Percentiles rank a stretch among this genome's conserved stretches.
Conservation (phyloP, 2,888 invertebrate genomes). For the Trypoxylon attenuatum region DNA sequence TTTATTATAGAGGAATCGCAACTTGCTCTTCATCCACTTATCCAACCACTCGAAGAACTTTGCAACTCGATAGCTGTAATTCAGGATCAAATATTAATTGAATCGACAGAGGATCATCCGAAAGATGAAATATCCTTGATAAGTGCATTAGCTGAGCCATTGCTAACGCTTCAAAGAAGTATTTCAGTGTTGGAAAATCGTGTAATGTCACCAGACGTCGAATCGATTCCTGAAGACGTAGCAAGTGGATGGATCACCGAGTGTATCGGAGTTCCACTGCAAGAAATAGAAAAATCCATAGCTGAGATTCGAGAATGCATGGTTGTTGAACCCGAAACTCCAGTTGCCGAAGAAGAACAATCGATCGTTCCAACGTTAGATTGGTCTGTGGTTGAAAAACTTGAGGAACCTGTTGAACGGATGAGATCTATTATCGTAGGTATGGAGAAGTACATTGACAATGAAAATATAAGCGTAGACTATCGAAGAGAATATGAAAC, state of each 20-base stretch:
- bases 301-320: slow-evolving; percentile 54
- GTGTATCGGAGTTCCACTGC: slow-evolving; percentile 57
- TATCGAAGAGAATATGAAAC: slow-evolving; percentile 24
- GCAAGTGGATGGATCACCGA: slow-evolving; percentile 47
- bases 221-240: slow-evolving; percentile 63
- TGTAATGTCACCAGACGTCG: slow-evolving; percentile 58
- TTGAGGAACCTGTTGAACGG: slow-evolving; percentile 39
- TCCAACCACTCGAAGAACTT: slow-evolving; percentile 75
- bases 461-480: background rate
- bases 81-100: slow-evolving; percentile 67
- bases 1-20: slow-evolving; percentile 27
- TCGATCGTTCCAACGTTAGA: slow-evolving; percentile 25
- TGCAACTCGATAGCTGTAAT: slow-evolving; percentile 70
- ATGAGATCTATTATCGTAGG: slow-evolving; percentile 38
- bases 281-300: slow-evolving; percentile 60
- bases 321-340: slow-evolving; percentile 31
- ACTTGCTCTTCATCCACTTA: slow-evolving; percentile 76
- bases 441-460: slow-evolving; percentile 21
- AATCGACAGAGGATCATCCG: slow-evolving; percentile 56
- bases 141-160: slow-evolving; percentile 57
- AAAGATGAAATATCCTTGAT: slow-evolving; percentile 42
- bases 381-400: slow-evolving; percentile 43
- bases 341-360: slow-evolving; percentile 29
- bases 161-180: slow-evolving; percentile 59
- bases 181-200: slow-evolving; percentile 61